Conservation (phyloP, 2,888 invertebrate species). For the Encarsia formosa region DNA sequence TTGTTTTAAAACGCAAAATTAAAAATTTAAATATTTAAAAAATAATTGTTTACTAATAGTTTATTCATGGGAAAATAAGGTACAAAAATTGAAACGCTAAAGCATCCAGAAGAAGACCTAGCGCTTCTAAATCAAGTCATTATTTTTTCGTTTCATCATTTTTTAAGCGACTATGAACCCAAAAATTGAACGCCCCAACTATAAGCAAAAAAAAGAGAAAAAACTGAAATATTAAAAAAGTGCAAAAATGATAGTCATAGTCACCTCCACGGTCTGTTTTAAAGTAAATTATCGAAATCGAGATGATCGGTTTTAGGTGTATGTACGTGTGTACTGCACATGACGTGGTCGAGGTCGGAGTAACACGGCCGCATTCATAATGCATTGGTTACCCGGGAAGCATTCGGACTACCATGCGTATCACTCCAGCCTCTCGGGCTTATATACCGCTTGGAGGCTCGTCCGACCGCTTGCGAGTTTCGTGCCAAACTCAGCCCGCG, state of each 20-base stretch:
- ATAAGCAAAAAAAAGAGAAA: too few species aligned
- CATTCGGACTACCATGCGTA: slow-evolving; percentile 40
- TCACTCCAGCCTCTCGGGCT: background rate
- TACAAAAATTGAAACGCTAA: too few species aligned
- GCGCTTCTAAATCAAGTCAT: too few species aligned
- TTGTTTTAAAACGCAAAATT: too few species aligned
- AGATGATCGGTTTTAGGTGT: slow-evolving; percentile 26
- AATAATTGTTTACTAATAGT: too few species aligned
- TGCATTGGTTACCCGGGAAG: slow-evolving; percentile 41
- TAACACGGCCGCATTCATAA: slow-evolving; percentile 28
- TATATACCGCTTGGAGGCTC: slow-evolving; percentile 34
- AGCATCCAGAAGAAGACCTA: too few species aligned
- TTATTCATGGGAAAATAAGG: too few species aligned
- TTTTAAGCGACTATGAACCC: too few species aligned
- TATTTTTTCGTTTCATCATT: too few species aligned
- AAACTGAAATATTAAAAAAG: too few species aligned
- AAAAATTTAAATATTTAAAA: too few species aligned
- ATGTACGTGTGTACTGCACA: slow-evolving; percentile 26
- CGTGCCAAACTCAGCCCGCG: slow-evolving; percentile 8
- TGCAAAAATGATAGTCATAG: slow-evolving; percentile 39
- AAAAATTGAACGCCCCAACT: too few species aligned
- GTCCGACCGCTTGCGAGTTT: slow-evolving; percentile 19
- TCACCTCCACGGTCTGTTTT: slow-evolving; percentile 41
- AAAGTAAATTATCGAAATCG: slow-evolving; percentile 31
- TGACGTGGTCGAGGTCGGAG: slow-evolving; percentile 19